Evolutionary conservation across 2,113 vertebrate genomes (phyloP).

Genomic region (Lipophrys pholis): DNA sequence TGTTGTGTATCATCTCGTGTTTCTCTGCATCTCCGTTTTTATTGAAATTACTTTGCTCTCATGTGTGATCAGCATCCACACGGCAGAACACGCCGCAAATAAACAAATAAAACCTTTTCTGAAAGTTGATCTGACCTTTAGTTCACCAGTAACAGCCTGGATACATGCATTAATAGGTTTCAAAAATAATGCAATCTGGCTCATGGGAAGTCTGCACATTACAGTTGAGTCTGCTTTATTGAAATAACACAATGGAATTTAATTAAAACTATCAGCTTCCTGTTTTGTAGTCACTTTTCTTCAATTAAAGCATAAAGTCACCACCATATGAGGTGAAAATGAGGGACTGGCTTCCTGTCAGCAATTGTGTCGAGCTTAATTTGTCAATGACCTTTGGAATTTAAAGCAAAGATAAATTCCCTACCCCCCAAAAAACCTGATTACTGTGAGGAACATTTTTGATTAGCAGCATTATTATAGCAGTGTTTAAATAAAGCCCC

Average conservation of each 20-base stretch:
- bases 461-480: too few relatives aligned
- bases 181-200: conserved; percentile 54
- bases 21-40: background rate
- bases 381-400: conserved; percentile 26
- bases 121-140: conserved; percentile 28
- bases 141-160: conserved; percentile 12
- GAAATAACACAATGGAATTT: conserved; percentile 33
- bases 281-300: conserved; percentile 26
- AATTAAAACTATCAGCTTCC: conserved; percentile 37
- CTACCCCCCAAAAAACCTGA: too few relatives aligned
- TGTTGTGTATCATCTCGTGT: background rate
- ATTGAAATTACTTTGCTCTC: conserved; percentile 3
- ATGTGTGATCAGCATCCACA: background rate
- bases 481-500: too few relatives aligned
- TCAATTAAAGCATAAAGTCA: conserved; percentile 4
- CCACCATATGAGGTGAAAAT: background rate
- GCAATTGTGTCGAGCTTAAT: background rate
- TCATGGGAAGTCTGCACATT: conserved; percentile 52
- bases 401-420: background rate
- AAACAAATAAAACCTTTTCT: conserved; percentile 6
- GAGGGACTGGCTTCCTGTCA: conserved; percentile 23
- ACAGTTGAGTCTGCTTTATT: conserved; percentile 47
- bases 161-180: conserved; percentile 26
- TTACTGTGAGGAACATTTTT: too few relatives aligned
- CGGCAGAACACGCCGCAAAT: background rate